Evolutionary conservation across 2,797 vertebrate species (phyloP).

Genomic region (Diplodus sargus): DNA sequence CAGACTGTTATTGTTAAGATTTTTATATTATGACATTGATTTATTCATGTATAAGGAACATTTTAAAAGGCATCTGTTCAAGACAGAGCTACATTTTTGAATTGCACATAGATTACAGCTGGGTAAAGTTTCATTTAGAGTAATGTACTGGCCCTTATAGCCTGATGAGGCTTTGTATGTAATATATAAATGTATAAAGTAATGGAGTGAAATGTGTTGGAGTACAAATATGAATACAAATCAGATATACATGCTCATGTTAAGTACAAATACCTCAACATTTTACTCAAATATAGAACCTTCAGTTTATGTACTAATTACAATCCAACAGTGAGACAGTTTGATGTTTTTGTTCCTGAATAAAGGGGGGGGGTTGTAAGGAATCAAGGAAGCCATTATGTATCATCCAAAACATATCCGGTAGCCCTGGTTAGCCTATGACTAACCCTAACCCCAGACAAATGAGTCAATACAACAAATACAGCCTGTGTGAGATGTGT

Average conservation of each 20-base stretch:
- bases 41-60: background rate
- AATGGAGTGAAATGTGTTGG: background rate
- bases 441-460: background rate
- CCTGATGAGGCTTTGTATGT: background rate
- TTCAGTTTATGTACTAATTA: background rate
- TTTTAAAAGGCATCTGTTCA: background rate
- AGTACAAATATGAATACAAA: background rate
- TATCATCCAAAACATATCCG: background rate
- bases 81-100: background rate
- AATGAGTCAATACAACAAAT: background rate
- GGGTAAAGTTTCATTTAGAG: background rate
- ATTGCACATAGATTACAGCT: background rate
- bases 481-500: background rate
- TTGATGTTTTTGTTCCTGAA: background rate
- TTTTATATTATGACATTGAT: background rate
- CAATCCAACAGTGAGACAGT: background rate
- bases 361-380: background rate
- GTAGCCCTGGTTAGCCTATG: background rate
- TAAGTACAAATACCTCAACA: background rate
- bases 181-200: background rate
- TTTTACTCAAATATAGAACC: background rate
- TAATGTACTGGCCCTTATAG: background rate
- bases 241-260: background rate
- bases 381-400: background rate
- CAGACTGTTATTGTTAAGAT: background rate